Evolutionary conservation across 1,140 invertebrate species (phyloP).

Genomic region (Ganaspis sp.): DNA sequence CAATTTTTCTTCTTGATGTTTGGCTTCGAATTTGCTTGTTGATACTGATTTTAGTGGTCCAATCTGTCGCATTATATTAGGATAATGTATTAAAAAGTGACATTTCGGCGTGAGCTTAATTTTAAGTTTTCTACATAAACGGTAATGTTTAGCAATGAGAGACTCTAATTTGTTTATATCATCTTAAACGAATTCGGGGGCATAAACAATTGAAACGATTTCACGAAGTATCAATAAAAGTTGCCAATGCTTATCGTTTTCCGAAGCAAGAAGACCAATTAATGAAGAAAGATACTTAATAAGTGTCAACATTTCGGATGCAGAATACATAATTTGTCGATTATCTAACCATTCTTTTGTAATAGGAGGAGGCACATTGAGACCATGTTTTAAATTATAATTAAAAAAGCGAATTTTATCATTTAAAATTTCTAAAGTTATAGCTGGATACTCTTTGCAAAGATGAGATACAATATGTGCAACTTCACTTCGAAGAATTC

Average conservation of each 20-base stretch:
- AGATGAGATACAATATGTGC: background rate
- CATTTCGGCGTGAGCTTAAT: too few species aligned
- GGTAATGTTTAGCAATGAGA: too few species aligned
- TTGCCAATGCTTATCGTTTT: background rate
- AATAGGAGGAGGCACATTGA: background rate
- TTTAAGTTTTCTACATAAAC: too few species aligned
- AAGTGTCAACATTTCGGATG: background rate
- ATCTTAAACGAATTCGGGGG: too few species aligned
- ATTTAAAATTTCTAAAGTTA: background rate
- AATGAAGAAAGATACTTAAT: background rate
- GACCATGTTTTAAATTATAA: background rate
- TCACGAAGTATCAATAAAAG: background rate
- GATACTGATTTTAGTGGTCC: too few species aligned
- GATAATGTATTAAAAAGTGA: too few species aligned
- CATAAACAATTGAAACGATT: background rate
- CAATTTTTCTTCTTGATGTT: too few species aligned
- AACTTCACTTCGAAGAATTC: background rate
- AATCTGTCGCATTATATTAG: too few species aligned
- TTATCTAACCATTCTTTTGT: background rate
- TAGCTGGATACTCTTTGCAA: background rate
- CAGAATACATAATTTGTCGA: background rate
- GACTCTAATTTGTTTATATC: too few species aligned
- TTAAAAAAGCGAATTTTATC: background rate
- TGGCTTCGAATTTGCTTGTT: too few species aligned
- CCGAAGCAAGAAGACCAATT: background rate